Conservation (phyloP, 2,113 vertebrate species). For the Mandrillus leucophaeus region DNA sequence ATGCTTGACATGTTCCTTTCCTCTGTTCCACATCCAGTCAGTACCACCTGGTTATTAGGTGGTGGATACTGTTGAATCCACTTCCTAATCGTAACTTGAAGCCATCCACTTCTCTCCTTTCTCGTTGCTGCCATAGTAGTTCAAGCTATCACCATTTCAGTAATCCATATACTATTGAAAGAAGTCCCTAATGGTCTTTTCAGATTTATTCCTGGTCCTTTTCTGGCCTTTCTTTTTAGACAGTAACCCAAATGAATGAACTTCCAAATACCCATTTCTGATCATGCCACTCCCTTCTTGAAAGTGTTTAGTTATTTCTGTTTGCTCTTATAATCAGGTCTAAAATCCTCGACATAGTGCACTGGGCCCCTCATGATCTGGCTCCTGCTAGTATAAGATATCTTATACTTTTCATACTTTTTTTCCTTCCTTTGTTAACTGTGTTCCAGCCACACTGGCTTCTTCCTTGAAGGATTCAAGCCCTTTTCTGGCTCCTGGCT, state of each 20-base stretch:
- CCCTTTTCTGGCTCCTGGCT: background rate
- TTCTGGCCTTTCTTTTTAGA: constrained; percentile 5
- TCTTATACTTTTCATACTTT: background rate
- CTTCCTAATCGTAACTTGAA: background rate
- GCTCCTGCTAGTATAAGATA: background rate
- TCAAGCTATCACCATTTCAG: background rate
- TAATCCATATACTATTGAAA: background rate
- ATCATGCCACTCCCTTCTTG: background rate
- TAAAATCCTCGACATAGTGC: background rate
- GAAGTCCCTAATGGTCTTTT: background rate
- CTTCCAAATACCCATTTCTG: background rate
- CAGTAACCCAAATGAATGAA: constrained; percentile 19
- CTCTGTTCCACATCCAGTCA: background rate
- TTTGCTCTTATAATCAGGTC: constrained; percentile 12
- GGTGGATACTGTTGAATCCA: background rate
- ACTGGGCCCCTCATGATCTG: background rate
- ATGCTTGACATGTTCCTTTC: background rate
- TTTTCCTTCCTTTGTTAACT: background rate
- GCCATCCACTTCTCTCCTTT: background rate
- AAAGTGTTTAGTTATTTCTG: constrained; percentile 20
- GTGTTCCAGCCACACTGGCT: background rate
- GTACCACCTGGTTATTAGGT: background rate
- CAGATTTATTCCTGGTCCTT: background rate
- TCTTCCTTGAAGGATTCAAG: background rate
- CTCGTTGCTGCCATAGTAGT: background rate